Base-by-base conservation (phyloP, 1,140 invertebrate genomes). In the Pectinophora gossypiella region DNA sequence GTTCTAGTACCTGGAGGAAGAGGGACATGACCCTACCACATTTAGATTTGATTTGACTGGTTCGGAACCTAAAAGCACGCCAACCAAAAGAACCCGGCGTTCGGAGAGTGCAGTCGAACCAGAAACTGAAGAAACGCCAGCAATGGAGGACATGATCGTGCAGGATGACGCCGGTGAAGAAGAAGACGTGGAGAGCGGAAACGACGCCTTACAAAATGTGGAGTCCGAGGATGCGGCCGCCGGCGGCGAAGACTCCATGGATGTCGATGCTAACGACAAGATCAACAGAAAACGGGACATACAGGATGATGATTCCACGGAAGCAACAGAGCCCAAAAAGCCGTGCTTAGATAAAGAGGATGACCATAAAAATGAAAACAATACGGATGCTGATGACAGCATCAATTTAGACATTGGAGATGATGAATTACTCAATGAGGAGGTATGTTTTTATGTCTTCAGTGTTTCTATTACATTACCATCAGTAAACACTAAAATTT, bases 341-440 rank as follows among this genome's bases (percentile, higher is more conserved):
- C 68, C 62, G 16, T 87, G 85, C 36, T 50, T 80, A 9, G 81
- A 79, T 23, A 76, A 81, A 20, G n/a, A n/a, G n/a, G 80, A 88
- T 54, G 83, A 83, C 51, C 77, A 72, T 13, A 79, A 81, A 64
- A 74, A 77, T 50, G 83, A 88, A 45, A 87, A 89, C 51, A 85
- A 85, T 52, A 83, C 91, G 57, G 92, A 93, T 60, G 92, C 93
- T 52, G 94, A 95, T 71, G 94, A 95, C 84, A 94, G 93, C 15
- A 94, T 95, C 38, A 94, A 94, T 79, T 85, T 95, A 51, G 94
- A 94, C 53, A 92, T 95, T 71, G 94, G 92, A 35, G 94, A 95
- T 84, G 94, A 95, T 83, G 94, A 95, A 87, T 87, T 95, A 36
- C 90, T 95, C 49, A 93, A 91, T 63, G 94, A 94, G 83, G 94